phyloP scores from a whole-genome alignment of 1,140 invertebrate genomes.

The Drosophila asahinai region DNA sequence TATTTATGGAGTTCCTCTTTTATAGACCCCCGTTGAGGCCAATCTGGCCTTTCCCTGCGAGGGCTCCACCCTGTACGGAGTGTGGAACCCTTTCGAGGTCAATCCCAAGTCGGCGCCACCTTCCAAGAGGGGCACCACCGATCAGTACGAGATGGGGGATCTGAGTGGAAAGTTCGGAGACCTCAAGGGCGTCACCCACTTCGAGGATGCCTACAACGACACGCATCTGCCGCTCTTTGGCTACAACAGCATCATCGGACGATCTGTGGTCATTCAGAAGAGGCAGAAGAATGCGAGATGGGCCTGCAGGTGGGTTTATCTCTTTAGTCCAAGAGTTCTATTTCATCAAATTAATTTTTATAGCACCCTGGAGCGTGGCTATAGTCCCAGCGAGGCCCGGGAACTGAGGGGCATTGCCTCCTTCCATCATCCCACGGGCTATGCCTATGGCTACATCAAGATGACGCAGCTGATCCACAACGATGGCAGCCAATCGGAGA shows the following conservation, averaged over 20 bases:
- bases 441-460: constrained; percentile 94
- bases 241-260: constrained; percentile 90
- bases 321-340: not conserved
- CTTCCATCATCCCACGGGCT: constrained; percentile 95
- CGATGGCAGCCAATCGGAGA: constrained; percentile 95
- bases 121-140: constrained; percentile 89
- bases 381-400: constrained; percentile 92
- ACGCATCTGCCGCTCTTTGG: constrained; percentile 94
- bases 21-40: constrained; percentile 91
- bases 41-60: constrained; percentile 96
- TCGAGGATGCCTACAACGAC: constrained; percentile 90
- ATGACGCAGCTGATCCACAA: constrained; percentile 95
- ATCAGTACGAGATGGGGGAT: constrained; percentile 96
- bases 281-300: constrained; percentile 89
- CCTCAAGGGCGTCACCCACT: constrained; percentile 87
- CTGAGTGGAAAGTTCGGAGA: constrained; percentile 95
- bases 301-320: constrained; percentile 87
- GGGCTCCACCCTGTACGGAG: constrained; percentile 91
- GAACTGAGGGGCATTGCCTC: constrained; percentile 95
- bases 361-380: constrained; percentile 93
- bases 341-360: not conserved
- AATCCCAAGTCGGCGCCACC: constrained; percentile 87
- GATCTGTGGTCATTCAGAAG: constrained; percentile 95
- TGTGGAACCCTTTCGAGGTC: constrained; percentile 93
- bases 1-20: not conserved